phyloP scores from a whole-genome alignment of 2,888 invertebrate species.

The Sinelater perroti region DNA sequence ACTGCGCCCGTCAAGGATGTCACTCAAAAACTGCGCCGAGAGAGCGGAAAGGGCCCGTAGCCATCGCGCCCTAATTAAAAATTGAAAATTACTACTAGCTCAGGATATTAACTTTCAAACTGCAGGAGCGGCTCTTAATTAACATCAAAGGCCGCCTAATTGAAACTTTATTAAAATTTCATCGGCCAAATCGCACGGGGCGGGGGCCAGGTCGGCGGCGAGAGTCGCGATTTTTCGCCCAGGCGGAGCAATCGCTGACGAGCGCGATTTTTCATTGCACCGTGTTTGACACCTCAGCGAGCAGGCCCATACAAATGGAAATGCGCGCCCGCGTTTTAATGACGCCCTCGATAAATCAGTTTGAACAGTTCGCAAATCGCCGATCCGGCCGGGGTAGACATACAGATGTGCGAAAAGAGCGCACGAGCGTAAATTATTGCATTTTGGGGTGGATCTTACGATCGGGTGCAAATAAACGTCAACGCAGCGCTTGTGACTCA shows the following conservation, averaged over 20 bases:
- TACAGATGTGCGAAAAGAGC: slow-evolving; percentile 32
- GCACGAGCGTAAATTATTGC: slow-evolving; percentile 39
- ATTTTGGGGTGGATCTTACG: slow-evolving; percentile 29
- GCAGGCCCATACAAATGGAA: slow-evolving; percentile 7
- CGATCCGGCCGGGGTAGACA: slow-evolving; percentile 35
- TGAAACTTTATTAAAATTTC: background rate
- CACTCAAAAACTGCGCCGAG: slow-evolving; percentile 14
- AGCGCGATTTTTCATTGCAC: background rate
- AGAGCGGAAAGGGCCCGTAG: background rate
- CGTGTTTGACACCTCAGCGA: slow-evolving; percentile 5
- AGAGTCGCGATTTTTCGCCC: background rate
- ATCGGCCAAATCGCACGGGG: background rate
- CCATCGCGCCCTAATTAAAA: slow-evolving; percentile 2
- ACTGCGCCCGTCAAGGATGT: slow-evolving; percentile 22
- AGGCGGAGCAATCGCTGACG: slow-evolving; percentile 1
- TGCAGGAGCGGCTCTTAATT: no score
- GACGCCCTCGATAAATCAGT: slow-evolving; percentile 9
- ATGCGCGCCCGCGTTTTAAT: slow-evolving; percentile 8
- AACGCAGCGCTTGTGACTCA: background rate
- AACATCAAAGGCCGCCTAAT: no score
- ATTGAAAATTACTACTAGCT: background rate
- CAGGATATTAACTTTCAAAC: background rate
- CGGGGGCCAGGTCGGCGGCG: background rate
- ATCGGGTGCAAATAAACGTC: slow-evolving; percentile 7
- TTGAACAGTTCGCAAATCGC: slow-evolving; percentile 19